These are phyloP conservation scores for Eumerus sabulonum DNA, from an alignment of 2,888 invertebrate genomes.

Conservation along the genomic window DNA sequence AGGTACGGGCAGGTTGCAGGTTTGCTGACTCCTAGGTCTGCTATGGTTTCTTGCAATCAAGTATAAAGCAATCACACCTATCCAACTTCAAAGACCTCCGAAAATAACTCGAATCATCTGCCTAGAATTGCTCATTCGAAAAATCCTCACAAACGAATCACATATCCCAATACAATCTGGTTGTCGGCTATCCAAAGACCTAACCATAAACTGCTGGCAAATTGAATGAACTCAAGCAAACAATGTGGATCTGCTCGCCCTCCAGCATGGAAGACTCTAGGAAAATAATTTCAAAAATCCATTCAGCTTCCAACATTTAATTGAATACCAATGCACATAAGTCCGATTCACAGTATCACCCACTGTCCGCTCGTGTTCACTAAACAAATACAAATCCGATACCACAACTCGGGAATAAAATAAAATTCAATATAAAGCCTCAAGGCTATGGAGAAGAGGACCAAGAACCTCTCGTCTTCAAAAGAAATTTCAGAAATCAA, in stretches of 20 bases:
- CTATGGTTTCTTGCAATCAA: too few relatives aligned
- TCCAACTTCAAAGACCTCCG: too few relatives aligned
- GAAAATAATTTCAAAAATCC: conserved; percentile 40
- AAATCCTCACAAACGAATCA: too few relatives aligned
- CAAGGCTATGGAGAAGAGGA: conserved; percentile 9
- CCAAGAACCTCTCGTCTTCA: conserved; percentile 47
- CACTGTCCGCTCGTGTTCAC: conserved; percentile 4
- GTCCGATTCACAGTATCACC: conserved; percentile 51
- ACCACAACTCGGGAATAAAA: conserved; percentile 35
- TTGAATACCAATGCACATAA: conserved; percentile 53
- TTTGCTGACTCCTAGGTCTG: too few relatives aligned
- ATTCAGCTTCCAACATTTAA: conserved; percentile 47
- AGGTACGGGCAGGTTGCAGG: too few relatives aligned
- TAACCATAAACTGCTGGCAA: conserved; percentile 18
- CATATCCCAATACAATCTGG: too few relatives aligned
- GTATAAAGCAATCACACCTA: too few relatives aligned
- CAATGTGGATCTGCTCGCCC: conserved; percentile 27
- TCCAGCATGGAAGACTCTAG: conserved; percentile 11
- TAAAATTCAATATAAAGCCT: conserved; percentile 50
- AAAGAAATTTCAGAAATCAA: conserved; percentile 64
- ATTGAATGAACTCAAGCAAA: conserved; percentile 41
- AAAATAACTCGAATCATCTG: too few relatives aligned
- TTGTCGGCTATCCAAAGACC: too few relatives aligned
- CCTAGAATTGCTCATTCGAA: too few relatives aligned
- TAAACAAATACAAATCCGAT: conserved; percentile 45